phyloP scores from a whole-genome alignment of 2,113 vertebrate genomes.

The Amazona guildingii region DNA sequence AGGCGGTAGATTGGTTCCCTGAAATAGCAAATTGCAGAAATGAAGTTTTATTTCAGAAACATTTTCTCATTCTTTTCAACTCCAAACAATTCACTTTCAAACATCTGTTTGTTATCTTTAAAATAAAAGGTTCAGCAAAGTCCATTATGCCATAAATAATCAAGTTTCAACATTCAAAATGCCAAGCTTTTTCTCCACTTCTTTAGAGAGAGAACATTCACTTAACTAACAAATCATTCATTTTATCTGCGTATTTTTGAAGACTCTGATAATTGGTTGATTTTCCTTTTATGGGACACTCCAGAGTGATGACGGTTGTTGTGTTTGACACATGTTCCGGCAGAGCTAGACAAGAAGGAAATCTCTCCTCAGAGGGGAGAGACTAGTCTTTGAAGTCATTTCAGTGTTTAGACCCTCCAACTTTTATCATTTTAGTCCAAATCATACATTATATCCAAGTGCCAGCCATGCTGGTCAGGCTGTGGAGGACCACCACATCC shows the following conservation, averaged over 20 bases:
- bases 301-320: not conserved
- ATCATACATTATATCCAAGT: not conserved
- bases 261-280: not conserved
- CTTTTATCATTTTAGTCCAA: not conserved
- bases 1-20: conserved; percentile 87
- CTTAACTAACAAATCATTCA: conserved; percentile 1
- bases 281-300: conserved; percentile 37
- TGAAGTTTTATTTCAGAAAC: conserved; percentile 78
- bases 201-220: conserved; percentile 8
- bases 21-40: conserved; percentile 82
- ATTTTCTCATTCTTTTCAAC: conserved; percentile 71
- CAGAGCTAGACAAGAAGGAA: conserved; percentile 48
- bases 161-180: not conserved
- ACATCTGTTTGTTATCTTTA: conserved; percentile 67
- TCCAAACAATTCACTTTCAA: conserved; percentile 66
- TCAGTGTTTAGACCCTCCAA: conserved; percentile 20
- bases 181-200: not conserved
- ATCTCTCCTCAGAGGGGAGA: not conserved
- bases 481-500: not conserved
- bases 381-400: conserved; percentile 26
- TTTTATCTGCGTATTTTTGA: conserved; percentile 33
- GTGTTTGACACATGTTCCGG: conserved; percentile 34
- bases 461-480: not conserved
- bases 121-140: conserved; percentile 58
- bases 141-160: not conserved